A percentile compares a stretch with the other conserved stretches of the same genome.
These are phyloP conservation scores for Halcyon chelicuti DNA, from an alignment of 2,797 vertebrate species.

Conservation along the genomic window DNA sequence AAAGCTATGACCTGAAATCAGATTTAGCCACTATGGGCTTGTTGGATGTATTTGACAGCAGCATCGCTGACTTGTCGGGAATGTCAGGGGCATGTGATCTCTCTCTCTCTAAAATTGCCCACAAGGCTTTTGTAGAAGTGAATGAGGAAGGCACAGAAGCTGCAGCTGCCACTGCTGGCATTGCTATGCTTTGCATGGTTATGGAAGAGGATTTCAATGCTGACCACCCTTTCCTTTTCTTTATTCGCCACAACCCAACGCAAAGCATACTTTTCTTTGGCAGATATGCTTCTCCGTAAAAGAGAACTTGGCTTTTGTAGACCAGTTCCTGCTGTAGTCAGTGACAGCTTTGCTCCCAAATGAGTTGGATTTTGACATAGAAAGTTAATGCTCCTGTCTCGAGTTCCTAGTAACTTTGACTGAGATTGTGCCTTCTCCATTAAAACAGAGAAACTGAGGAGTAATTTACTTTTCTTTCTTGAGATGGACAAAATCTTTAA, in stretches of 20 bases:
- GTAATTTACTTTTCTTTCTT: not conserved
- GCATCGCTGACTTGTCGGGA: constrained; percentile 87
- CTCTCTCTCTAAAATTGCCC: constrained; percentile 87
- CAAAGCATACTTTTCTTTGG: constrained; percentile 89
- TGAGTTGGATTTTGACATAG: not conserved
- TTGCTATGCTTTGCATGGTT: constrained; percentile 61
- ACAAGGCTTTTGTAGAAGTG: constrained; percentile 94
- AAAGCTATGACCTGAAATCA: constrained; percentile 84
- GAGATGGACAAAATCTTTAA: not conserved
- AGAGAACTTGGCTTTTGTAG: not conserved
- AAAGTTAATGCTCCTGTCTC: not conserved
- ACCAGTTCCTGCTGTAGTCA: not conserved
- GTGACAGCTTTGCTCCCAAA: not conserved
- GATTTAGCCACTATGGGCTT: constrained; percentile 84
- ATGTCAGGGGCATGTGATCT: constrained; percentile 85
- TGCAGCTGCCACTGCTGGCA: constrained; percentile 86
- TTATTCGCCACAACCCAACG: constrained; percentile 88
- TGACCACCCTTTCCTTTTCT: constrained; percentile 93
- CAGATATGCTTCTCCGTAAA: constrained; percentile 83
- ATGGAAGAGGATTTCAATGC: constrained; percentile 83
- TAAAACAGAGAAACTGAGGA: not conserved
- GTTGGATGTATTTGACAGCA: constrained; percentile 82
- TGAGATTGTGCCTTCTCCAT: not conserved
- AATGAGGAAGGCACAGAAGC: constrained; percentile 96
- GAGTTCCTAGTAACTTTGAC: not conserved